Evolutionary conservation across 2,113 vertebrate species (phyloP).

Genomic region (Oryzias woworae): DNA sequence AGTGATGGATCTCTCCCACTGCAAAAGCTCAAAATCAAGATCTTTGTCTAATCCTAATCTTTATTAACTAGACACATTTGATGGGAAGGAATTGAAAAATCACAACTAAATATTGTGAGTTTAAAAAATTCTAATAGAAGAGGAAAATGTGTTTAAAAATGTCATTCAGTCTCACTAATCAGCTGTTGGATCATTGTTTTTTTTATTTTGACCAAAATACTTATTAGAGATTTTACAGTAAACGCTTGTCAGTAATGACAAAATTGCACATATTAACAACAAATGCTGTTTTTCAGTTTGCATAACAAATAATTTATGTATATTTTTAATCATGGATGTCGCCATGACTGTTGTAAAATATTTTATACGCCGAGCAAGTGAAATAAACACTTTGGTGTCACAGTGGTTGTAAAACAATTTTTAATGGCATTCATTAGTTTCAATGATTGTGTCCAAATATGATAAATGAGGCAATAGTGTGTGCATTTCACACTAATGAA

Average conservation of each 20-base stretch:
- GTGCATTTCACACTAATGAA: conserved; percentile 21
- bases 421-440: conserved; percentile 41
- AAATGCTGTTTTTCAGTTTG: conserved; percentile 28
- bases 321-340: conserved; percentile 36
- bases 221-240: conserved; percentile 16
- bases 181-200: no score
- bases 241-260: conserved; percentile 57
- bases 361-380: conserved; percentile 42
- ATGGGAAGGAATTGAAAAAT: no score
- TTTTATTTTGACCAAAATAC: no score
- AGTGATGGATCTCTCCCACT: background rate
- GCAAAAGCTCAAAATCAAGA: background rate
- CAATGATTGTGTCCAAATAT: conserved; percentile 22
- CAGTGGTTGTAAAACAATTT: conserved; percentile 30
- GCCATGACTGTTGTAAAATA: conserved; percentile 53
- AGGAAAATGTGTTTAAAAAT: no score
- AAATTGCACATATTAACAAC: conserved; percentile 39
- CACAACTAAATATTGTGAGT: no score
- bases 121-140: no score
- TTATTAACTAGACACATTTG: no score
- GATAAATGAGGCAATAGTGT: conserved; percentile 44
- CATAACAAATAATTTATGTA: conserved; percentile 50
- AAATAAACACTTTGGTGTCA: conserved; percentile 58
- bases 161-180: no score
- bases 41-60: no score